A percentile compares a stretch with the other conserved stretches of the same genome.
Evolutionary conservation across 1,140 invertebrate species (phyloP).

Genomic region (Popillia japonica): DNA sequence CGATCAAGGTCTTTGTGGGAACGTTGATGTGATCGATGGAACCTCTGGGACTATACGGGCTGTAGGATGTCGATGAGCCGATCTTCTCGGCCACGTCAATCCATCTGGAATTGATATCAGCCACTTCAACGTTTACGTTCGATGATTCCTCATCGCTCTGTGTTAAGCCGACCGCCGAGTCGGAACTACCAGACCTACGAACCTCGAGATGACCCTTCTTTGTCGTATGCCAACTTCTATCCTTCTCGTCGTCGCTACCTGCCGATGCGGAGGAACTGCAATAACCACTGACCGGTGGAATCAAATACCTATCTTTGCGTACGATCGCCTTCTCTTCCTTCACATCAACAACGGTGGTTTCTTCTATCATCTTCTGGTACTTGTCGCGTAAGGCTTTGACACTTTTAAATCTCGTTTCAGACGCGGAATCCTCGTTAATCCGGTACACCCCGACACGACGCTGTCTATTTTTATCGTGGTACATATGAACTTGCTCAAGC

Average conservation of each 20-base stretch:
- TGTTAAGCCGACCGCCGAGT: slow-evolving; percentile 62
- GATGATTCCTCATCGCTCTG: slow-evolving; percentile 64
- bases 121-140: slow-evolving; percentile 51
- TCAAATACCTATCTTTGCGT: slow-evolving; percentile 37
- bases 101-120: slow-evolving; percentile 37
- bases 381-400: slow-evolving; percentile 53
- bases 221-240: slow-evolving; percentile 41
- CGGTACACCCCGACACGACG: slow-evolving; percentile 52
- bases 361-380: slow-evolving; percentile 52
- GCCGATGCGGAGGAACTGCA: slow-evolving; percentile 55
- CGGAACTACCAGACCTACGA: slow-evolving; percentile 63
- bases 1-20: slow-evolving; percentile 56
- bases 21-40: slow-evolving; percentile 55
- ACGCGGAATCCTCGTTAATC: slow-evolving; percentile 22
- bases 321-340: slow-evolving; percentile 29
- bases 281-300: slow-evolving; percentile 55
- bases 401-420: slow-evolving; percentile 48
- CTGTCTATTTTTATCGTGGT: slow-evolving; percentile 45
- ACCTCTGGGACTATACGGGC: slow-evolving; percentile 44
- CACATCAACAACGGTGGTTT: slow-evolving; percentile 44
- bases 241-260: slow-evolving; percentile 55
- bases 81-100: not conserved
- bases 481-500: not conserved
- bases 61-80: not conserved
- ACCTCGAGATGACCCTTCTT: slow-evolving; percentile 39